Conservation (phyloP, 2,797 vertebrate species). For the Chelon labrosus region DNA sequence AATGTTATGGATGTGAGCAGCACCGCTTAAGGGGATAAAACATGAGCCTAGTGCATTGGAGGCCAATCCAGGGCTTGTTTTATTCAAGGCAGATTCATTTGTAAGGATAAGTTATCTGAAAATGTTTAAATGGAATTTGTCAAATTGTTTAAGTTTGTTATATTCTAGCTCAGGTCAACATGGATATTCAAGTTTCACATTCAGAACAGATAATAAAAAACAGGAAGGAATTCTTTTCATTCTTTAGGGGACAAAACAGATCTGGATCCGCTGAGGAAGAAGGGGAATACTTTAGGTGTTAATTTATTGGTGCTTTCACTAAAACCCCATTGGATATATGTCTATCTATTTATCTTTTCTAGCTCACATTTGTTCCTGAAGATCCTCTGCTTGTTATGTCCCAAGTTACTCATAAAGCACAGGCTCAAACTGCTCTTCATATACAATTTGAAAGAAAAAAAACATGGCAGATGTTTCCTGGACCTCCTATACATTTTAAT, state of each 20-base stretch:
- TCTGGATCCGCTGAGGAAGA: constrained; percentile 48
- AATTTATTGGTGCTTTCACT: constrained; percentile 74
- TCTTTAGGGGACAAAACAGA: constrained; percentile 55
- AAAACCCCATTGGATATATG: constrained; percentile 64
- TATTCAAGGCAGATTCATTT: constrained; percentile 67
- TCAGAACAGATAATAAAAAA: constrained; percentile 74
- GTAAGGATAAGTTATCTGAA: constrained; percentile 67
- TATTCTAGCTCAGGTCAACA: constrained; percentile 60
- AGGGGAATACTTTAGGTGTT: constrained; percentile 71
- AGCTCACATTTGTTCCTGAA: constrained; percentile 67
- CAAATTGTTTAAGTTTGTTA: constrained; percentile 72
- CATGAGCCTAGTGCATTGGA: constrained; percentile 32
- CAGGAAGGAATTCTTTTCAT: constrained; percentile 73
- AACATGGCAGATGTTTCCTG: constrained; percentile 70
- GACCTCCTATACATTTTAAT: constrained; percentile 69
- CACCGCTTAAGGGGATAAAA: constrained; percentile 50
- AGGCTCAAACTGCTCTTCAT: constrained; percentile 60
- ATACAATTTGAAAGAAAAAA: constrained; percentile 59
- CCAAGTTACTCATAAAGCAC: constrained; percentile 78
- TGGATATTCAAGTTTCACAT: constrained; percentile 55
- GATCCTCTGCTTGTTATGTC: constrained; percentile 61
- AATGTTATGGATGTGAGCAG: constrained; percentile 50
- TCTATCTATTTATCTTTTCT: constrained; percentile 78
- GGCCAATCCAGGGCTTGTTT: constrained; percentile 54
- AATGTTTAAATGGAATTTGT: constrained; percentile 76